A percentile compares a stretch with the other conserved stretches of the same genome.
Conservation (phyloP, 1,140 invertebrate species). For the Bactericera cockerelli region DNA sequence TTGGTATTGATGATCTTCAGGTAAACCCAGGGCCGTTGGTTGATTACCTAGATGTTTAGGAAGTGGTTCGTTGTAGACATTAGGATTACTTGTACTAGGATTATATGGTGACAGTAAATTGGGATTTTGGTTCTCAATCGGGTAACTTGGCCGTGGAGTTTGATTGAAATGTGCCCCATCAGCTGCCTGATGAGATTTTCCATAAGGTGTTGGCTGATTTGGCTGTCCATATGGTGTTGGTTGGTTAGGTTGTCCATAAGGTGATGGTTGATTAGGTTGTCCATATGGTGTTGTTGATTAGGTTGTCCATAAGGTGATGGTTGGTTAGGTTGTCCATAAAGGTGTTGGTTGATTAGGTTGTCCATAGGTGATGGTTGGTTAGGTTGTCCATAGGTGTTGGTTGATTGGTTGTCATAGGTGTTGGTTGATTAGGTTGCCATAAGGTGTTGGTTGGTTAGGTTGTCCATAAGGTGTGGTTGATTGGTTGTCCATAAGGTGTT, state of each 20-base stretch:
- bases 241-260: not conserved
- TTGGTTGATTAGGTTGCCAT: not conserved
- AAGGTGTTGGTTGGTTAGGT: conserved; percentile 3
- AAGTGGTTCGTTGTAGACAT: not conserved
- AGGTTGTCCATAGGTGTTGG: not conserved
- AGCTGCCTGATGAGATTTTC: not conserved
- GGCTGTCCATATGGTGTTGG: not conserved
- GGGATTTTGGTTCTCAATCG: not conserved
- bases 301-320: not conserved
- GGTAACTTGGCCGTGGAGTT: not conserved
- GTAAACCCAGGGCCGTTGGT: not conserved
- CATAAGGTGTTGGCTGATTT: not conserved
- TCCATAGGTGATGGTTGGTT: not conserved
- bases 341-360: not conserved
- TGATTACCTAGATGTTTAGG: not conserved
- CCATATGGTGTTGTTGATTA: not conserved
- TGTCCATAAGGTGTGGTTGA: not conserved
- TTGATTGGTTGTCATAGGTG: not conserved
- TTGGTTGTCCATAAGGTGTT: not conserved
- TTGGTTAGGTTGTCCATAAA: not conserved
- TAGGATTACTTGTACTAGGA: not conserved
- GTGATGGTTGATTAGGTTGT: not conserved
- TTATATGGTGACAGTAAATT: not conserved
- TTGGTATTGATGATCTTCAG: not conserved
- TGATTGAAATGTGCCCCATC: not conserved